A percentile compares a stretch with the other conserved stretches of the same genome.
These are phyloP conservation scores for Erpornis zantholeuca DNA, from an alignment of 2,113 vertebrate species.

Conservation along the genomic window DNA sequence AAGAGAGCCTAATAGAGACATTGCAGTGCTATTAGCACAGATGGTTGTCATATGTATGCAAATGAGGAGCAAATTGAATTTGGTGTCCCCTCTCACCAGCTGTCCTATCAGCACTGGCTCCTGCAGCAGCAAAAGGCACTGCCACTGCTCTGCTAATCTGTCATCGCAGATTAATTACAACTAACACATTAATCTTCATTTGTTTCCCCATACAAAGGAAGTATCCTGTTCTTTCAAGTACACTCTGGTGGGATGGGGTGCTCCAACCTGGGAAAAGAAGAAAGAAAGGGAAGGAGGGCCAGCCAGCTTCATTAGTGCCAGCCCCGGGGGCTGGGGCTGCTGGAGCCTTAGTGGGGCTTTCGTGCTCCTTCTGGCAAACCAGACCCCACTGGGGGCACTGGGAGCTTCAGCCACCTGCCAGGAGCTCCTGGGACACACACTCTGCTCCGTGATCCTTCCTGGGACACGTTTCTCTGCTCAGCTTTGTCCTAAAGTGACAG, in stretches of 20 bases:
- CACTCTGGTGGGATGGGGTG: slow-evolving; percentile 58
- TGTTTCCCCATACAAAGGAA: slow-evolving; percentile 76
- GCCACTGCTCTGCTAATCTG: slow-evolving; percentile 74
- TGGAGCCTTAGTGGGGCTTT: background rate
- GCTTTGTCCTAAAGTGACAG: background rate
- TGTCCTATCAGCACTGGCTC: slow-evolving; percentile 85
- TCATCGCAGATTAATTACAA: slow-evolving; percentile 88
- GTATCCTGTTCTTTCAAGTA: slow-evolving; percentile 69
- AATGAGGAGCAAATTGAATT: slow-evolving; percentile 96
- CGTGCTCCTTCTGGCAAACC: background rate
- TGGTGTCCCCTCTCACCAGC: slow-evolving; percentile 90
- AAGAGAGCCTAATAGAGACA: slow-evolving; percentile 89
- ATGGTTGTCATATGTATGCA: slow-evolving; percentile 99
- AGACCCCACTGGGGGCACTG: background rate
- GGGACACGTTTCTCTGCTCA: background rate
- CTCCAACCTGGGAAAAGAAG: slow-evolving; percentile 45
- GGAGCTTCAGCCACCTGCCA: background rate
- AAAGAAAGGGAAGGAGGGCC: slow-evolving; percentile 22
- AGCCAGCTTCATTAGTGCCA: slow-evolving; percentile 61
- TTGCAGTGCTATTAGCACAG: slow-evolving; percentile 92
- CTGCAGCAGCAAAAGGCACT: slow-evolving; percentile 70
- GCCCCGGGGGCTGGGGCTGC: background rate
- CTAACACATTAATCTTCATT: slow-evolving; percentile 89
- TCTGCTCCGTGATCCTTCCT: background rate
- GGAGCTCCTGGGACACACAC: background rate